A percentile compares a stretch with the other conserved stretches of the same genome.
phyloP scores from a whole-genome alignment of 2,888 invertebrate species.

The Schrankia costaestrigalis region DNA sequence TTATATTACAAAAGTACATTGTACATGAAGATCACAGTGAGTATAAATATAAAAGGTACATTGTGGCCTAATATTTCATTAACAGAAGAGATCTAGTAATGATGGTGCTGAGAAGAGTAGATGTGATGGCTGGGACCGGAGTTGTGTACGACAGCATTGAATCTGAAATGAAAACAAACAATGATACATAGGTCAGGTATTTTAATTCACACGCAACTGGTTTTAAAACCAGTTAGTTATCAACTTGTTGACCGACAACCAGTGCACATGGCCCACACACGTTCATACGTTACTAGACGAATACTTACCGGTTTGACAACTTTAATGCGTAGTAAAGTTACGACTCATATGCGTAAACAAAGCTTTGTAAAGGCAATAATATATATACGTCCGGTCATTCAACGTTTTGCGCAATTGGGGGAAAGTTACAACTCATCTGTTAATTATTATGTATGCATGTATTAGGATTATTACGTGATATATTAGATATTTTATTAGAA shows the following conservation, averaged over 20 bases:
- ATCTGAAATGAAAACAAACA: constrained; percentile 58
- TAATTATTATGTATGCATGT: constrained; percentile 20
- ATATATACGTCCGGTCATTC: constrained; percentile 37
- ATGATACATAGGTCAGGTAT: constrained; percentile 1
- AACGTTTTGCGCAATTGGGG: constrained; percentile 49
- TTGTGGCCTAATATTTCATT: constrained; percentile 30
- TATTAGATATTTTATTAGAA: too few species aligned
- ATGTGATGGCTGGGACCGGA: constrained; percentile 72
- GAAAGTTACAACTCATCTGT: constrained; percentile 44
- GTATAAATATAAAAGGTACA: constrained; percentile 56
- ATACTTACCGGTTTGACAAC: constrained; percentile 62
- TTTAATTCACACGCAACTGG: constrained; percentile 25
- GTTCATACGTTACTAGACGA: constrained; percentile 52
- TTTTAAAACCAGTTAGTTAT: constrained; percentile 31
- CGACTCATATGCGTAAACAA: constrained; percentile 38
- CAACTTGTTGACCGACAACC: constrained; percentile 44
- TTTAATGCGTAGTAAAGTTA: constrained; percentile 43
- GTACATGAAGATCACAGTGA: constrained; percentile 56
- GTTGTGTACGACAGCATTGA: constrained; percentile 75
- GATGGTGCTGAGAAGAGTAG: constrained; percentile 66
- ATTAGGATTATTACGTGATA: too few species aligned
- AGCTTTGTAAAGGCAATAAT: constrained; percentile 43
- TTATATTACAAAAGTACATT: constrained; percentile 39
- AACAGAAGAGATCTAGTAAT: constrained; percentile 46
- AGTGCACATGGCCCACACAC: constrained; percentile 51